Evolutionary conservation across 2,113 vertebrate species (phyloP).

Genomic region (Sorex araneus): DNA sequence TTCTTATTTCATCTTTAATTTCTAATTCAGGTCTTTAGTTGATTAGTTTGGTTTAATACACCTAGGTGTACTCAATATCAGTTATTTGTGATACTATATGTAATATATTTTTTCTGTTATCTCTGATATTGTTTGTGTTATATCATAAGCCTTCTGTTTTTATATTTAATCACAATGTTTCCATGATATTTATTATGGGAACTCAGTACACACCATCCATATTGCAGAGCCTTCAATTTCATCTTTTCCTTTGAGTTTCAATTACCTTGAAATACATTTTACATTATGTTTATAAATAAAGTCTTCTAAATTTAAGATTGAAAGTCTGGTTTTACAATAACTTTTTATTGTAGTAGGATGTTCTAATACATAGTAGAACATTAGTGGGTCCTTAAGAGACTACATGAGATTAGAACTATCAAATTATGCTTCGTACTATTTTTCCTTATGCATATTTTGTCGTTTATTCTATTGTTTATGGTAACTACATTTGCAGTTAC

Average conservation of each 20-base stretch:
- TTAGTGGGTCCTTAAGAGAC: background rate
- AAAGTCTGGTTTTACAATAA: constrained; percentile 20
- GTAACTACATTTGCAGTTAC: background rate
- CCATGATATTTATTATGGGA: background rate
- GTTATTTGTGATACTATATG: no score
- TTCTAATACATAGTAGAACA: background rate
- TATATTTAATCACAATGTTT: background rate
- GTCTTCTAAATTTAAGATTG: background rate
- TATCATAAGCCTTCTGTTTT: constrained; percentile 15
- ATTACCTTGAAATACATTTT: background rate
- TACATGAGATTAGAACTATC: background rate
- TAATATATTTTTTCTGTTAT: background rate
- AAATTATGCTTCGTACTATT: background rate
- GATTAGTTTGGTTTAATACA: background rate
- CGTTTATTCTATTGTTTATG: background rate
- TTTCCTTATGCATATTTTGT: background rate
- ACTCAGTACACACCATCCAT: background rate
- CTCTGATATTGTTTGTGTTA: background rate
- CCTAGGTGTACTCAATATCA: constrained; percentile 17
- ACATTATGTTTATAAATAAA: constrained; percentile 27
- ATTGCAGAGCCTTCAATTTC: constrained; percentile 20
- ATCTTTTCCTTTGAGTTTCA: background rate
- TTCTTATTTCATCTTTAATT: constrained; percentile 49
- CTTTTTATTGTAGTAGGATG: background rate
- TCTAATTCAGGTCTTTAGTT: constrained; percentile 21